phyloP scores from a whole-genome alignment of 1,140 invertebrate genomes.

The Rhyzopertha dominica region DNA sequence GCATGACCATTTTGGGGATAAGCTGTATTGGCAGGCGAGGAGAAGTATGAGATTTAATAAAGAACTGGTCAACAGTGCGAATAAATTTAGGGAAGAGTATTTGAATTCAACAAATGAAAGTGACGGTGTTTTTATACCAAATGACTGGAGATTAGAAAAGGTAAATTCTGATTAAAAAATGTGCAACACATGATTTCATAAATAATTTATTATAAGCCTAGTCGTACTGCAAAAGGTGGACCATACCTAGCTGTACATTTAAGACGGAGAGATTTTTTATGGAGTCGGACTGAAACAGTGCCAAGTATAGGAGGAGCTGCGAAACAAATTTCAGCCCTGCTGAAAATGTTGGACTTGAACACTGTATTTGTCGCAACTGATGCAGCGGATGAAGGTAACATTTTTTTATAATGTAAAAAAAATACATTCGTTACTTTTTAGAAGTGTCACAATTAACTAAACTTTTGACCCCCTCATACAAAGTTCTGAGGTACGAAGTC shows the following conservation, averaged over 20 bases:
- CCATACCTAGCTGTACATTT: slow-evolving; percentile 79
- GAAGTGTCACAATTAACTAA: slow-evolving; percentile 52
- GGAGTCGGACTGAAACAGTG: slow-evolving; percentile 59
- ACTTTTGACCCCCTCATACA: slow-evolving; percentile 44
- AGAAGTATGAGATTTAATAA: slow-evolving; percentile 86
- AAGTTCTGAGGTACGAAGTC: slow-evolving; percentile 49
- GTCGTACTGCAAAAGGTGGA: slow-evolving; percentile 57
- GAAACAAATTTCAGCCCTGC: slow-evolving; percentile 59
- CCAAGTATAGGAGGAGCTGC: slow-evolving; percentile 68
- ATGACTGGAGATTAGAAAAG: slow-evolving; percentile 61
- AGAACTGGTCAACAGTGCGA: slow-evolving; percentile 63
- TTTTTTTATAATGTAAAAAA: slow-evolving; percentile 6
- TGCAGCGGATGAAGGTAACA: slow-evolving; percentile 51
- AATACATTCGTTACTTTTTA: slow-evolving; percentile 26
- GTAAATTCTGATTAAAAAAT: slow-evolving; percentile 42
- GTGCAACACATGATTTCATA: slow-evolving; percentile 14
- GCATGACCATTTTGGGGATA: slow-evolving; percentile 80
- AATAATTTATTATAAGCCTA: too few relatives aligned
- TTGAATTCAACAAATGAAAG: slow-evolving; percentile 64
- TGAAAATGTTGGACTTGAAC: slow-evolving; percentile 56
- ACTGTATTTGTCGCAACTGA: slow-evolving; percentile 82
- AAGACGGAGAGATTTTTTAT: slow-evolving; percentile 77
- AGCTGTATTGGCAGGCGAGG: slow-evolving; percentile 78
- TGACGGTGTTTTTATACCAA: slow-evolving; percentile 55
- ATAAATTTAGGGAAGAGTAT: slow-evolving; percentile 61